phyloP scores from a whole-genome alignment of 1,140 invertebrate species.

The Drosophila parabipectinata region DNA sequence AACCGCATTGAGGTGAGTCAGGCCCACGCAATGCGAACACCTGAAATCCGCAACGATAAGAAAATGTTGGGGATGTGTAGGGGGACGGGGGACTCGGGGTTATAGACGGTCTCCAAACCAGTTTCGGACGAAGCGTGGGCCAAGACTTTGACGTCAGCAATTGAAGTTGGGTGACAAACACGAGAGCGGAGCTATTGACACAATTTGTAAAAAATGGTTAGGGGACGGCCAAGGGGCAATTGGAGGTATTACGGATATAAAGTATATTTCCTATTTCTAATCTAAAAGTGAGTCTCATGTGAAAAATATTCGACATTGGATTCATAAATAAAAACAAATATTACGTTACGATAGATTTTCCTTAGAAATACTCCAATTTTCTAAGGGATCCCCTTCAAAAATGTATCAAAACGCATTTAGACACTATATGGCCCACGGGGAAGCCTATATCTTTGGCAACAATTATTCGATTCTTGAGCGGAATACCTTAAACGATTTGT shows the following conservation, averaged over 20 bases:
- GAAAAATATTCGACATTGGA: conserved; percentile 18
- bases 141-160: conserved; percentile 60
- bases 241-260: conserved; percentile 12
- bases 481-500: too few relatives aligned
- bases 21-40: conserved; percentile 73
- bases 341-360: too few relatives aligned
- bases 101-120: conserved; percentile 33
- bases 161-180: conserved; percentile 46
- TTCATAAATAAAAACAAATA: neutral
- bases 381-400: too few relatives aligned
- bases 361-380: too few relatives aligned
- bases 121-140: conserved; percentile 69
- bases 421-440: too few relatives aligned
- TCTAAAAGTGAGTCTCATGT: conserved; percentile 3
- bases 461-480: too few relatives aligned
- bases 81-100: neutral
- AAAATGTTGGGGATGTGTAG: conserved; percentile 2
- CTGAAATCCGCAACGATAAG: conserved; percentile 73
- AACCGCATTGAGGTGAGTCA: conserved; percentile 55
- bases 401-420: too few relatives aligned
- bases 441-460: too few relatives aligned
- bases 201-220: conserved; percentile 25
- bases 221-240: neutral
- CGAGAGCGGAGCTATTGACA: conserved; percentile 35
- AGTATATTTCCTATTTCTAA: conserved; percentile 21